Percentiles rank a stretch among this genome's conserved stretches.
Conservation (phyloP, 2,797 vertebrate species). For the Phylloscopus collybita region DNA sequence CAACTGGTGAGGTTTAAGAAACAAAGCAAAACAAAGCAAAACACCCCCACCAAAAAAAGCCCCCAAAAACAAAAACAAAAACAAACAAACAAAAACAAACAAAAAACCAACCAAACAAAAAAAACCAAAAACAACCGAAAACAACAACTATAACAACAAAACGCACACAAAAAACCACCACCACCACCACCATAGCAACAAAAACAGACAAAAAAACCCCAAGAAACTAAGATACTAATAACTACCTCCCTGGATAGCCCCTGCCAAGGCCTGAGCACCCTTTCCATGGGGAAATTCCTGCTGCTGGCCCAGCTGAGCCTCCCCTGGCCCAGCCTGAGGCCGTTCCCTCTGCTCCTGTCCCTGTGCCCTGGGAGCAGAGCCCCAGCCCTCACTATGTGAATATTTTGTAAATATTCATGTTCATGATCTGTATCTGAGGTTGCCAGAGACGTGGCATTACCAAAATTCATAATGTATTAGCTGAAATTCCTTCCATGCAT, state of each 20-base stretch:
- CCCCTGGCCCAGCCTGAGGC: background rate
- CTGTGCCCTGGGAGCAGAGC: background rate
- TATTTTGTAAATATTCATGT: background rate
- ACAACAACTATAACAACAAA: too few species aligned
- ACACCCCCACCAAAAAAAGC: too few species aligned
- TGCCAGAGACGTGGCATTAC: background rate
- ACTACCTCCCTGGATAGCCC: background rate
- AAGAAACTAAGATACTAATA: too few species aligned
- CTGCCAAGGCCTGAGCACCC: background rate
- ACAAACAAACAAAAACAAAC: too few species aligned
- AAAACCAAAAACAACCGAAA: too few species aligned
- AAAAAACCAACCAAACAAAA: too few species aligned
- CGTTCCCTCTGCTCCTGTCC: background rate
- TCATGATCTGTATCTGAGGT: background rate
- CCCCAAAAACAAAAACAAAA: too few species aligned
- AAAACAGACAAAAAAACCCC: too few species aligned
- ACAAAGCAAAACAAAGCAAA: too few species aligned
- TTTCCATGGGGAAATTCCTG: background rate
- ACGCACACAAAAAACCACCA: too few species aligned
- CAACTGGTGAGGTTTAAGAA: too few species aligned
- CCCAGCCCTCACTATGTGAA: rapidly evolving
- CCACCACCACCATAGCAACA: too few species aligned
- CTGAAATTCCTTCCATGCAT: conserved; percentile 1
- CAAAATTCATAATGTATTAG: conserved; percentile 31
- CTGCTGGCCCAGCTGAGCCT: background rate